Evolutionary conservation across 2,888 invertebrate species (phyloP).

Genomic region (Cephus runcator): DNA sequence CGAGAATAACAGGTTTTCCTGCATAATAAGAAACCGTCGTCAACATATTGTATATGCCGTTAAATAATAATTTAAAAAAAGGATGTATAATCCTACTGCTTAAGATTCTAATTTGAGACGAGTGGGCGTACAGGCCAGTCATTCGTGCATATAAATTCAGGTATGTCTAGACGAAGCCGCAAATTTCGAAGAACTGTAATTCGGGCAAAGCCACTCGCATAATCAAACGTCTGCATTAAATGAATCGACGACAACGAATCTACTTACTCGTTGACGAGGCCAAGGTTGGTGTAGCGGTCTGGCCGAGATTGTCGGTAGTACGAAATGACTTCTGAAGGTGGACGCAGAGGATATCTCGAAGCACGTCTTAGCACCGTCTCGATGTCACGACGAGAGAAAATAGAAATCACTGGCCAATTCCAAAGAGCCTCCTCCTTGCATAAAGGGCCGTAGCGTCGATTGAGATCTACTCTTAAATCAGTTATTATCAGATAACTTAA

Average conservation of each 20-base stretch:
- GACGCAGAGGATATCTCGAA: constrained; percentile 81
- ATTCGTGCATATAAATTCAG: neutral
- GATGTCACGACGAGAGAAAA: constrained; percentile 78
- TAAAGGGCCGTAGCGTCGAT: constrained; percentile 75
- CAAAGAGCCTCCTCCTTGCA: constrained; percentile 82
- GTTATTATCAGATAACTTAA: neutral
- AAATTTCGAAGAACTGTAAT: neutral
- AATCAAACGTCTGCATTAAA: neutral
- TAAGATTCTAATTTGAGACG: neutral
- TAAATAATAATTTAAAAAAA: neutral
- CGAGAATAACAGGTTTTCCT: neutral
- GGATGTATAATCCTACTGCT: neutral
- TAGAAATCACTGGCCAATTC: constrained; percentile 78
- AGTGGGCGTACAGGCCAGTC: neutral
- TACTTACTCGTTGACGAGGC: constrained; percentile 86
- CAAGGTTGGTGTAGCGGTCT: constrained; percentile 84
- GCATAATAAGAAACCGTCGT: neutral
- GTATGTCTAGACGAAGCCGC: neutral
- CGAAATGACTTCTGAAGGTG: constrained; percentile 84
- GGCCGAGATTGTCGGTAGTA: constrained; percentile 78
- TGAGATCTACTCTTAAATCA: constrained; percentile 52
- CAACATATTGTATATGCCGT: neutral
- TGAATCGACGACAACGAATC: neutral
- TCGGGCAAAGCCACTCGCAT: neutral
- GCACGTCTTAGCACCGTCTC: constrained; percentile 80